Base-by-base conservation (phyloP, 1,140 invertebrate genomes). In the Psix sp. region DNA sequence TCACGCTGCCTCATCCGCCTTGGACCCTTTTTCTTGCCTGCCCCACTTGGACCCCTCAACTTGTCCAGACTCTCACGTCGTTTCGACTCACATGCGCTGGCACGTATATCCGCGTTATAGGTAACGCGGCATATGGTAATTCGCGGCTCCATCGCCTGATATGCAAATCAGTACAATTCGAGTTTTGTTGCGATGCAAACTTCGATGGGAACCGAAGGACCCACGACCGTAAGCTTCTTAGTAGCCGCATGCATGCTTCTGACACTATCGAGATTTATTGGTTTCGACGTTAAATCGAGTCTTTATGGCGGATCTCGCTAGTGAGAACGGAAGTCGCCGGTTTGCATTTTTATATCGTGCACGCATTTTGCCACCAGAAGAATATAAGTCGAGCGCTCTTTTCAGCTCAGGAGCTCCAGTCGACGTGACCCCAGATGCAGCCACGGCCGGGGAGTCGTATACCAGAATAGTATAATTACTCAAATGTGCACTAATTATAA, bases 101-200 rank as follows among this genome's bases (percentile, higher is more conserved):
- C 80, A 82, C 78, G 79, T 81, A 80, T 77, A 77, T 75, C 71
- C 66, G 51, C 68, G 63, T 77, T 75, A 74, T 73, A 78, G 76
- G 71, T 70, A 76, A 62, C 76, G 72, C 72, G 77, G 77, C 73
- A 82, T 87, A 87, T 87, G 85, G 79, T 86, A 87, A 87, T 87
- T 82, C 72, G 77, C 74, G 79, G 79, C 77, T 74, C 63, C 84
- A 82, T 84, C 80, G 79, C 72, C 79, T 81, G 80, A 85, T 85
- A 87, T 86, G 85, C 85, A 87, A 87, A 87, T 87, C 81, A 82
- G 83, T 85, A 85, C 80, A 82, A 85, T 86, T 85, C 82, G 80
- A 86, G 82, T 84, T 87, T 83, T 82, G 84, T 82, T 80, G 79
- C 76, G 78, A 62, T 72, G 62, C 76, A 26, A 76, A 76, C 36